Evolutionary conservation across 2,888 invertebrate genomes (phyloP).

Genomic region (Epistrophe eligans): DNA sequence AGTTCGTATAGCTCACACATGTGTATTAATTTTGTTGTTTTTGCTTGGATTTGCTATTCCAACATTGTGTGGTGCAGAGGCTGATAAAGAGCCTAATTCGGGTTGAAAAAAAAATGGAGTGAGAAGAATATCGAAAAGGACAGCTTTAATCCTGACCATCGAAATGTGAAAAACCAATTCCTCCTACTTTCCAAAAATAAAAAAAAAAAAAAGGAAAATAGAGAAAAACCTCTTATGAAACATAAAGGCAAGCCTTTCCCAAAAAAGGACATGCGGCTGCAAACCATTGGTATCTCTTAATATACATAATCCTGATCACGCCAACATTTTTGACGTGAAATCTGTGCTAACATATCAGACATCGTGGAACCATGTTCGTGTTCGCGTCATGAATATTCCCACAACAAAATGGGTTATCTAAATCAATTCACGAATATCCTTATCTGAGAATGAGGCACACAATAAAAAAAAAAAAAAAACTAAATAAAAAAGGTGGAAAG

Average conservation of each 20-base stretch:
- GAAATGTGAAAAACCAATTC: slow-evolving; percentile 70
- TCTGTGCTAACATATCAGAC: slow-evolving; percentile 52
- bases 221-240: background rate
- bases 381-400: slow-evolving; percentile 60
- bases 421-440: slow-evolving; percentile 71
- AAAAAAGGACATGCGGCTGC: slow-evolving; percentile 14
- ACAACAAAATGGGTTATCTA: slow-evolving; percentile 63
- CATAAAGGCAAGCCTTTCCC: background rate
- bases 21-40: slow-evolving; percentile 22
- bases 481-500: background rate
- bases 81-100: slow-evolving; percentile 22
- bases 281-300: slow-evolving; percentile 21
- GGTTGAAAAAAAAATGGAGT: background rate
- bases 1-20: slow-evolving; percentile 11
- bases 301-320: slow-evolving; percentile 63
- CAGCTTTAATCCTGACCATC: slow-evolving; percentile 71
- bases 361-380: slow-evolving; percentile 38
- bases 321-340: slow-evolving; percentile 51
- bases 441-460: slow-evolving; percentile 32
- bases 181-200: slow-evolving; percentile 3
- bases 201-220: background rate
- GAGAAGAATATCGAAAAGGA: slow-evolving; percentile 50
- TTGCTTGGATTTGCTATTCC: slow-evolving; percentile 12
- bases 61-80: slow-evolving; percentile 30
- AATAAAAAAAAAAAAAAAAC: background rate